These are phyloP conservation scores for Hydroisotoma schaefferi DNA, from an alignment of 2,888 invertebrate species.

Conservation along the genomic window DNA sequence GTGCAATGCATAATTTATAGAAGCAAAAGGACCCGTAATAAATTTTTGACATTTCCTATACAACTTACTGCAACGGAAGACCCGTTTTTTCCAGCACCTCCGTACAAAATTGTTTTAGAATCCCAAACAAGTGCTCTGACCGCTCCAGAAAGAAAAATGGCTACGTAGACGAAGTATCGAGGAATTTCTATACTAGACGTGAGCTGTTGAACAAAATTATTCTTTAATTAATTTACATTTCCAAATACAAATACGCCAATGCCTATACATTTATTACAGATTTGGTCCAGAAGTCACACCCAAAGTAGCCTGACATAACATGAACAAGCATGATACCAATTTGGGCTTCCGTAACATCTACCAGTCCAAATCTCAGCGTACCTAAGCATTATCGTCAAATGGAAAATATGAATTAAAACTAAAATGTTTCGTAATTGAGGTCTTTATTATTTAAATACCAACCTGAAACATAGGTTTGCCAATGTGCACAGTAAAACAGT, in stretches of 20 bases:
- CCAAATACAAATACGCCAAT: too few species aligned
- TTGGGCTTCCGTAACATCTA: constrained; percentile 99
- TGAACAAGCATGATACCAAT: constrained; percentile 86
- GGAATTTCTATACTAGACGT: constrained; percentile 36
- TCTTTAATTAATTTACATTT: too few species aligned
- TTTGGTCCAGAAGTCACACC: constrained; percentile 79
- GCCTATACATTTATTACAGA: constrained; percentile 64
- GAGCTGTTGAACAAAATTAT: too few species aligned
- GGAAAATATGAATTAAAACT: constrained; percentile 10
- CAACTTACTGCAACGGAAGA: constrained; percentile 92
- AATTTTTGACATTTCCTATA: too few species aligned
- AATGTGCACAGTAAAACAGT: constrained; percentile 97
- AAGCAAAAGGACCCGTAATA: too few species aligned
- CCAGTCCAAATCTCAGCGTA: constrained; percentile 78
- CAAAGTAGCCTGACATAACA: constrained; percentile 78
- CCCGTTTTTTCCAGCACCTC: constrained; percentile 94
- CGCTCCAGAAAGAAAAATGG: constrained; percentile 50
- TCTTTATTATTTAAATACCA: too few species aligned
- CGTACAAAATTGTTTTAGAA: constrained; percentile 56
- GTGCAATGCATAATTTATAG: too few species aligned
- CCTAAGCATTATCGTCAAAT: too few species aligned
- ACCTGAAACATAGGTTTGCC: constrained; percentile 99
- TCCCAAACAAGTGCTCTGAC: constrained; percentile 46
- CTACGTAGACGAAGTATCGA: constrained; percentile 47
- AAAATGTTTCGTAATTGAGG: too few species aligned